Evolutionary conservation across 2,888 invertebrate genomes (phyloP).

Genomic region (Apotomis capreana): DNA sequence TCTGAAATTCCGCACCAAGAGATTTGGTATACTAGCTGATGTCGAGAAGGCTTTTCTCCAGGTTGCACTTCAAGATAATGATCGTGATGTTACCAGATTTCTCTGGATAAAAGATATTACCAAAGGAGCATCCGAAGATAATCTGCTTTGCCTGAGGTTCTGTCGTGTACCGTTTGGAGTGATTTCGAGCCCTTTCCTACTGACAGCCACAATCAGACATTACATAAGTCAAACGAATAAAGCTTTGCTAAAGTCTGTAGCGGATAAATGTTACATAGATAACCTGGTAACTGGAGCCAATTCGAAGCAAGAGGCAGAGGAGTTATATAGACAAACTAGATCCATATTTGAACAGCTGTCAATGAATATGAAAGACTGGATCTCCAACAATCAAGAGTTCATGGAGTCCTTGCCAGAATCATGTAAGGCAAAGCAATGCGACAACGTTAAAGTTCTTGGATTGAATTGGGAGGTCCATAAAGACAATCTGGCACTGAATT

Average conservation of each 20-base stretch:
- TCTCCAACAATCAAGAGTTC: background rate
- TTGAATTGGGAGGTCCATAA: background rate
- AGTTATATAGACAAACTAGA: background rate
- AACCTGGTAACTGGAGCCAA: background rate
- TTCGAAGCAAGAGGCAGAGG: background rate
- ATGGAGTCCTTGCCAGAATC: background rate
- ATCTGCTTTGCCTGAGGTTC: background rate
- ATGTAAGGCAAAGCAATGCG: background rate
- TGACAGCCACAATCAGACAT: conserved; percentile 42
- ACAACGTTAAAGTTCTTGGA: background rate
- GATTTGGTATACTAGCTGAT: background rate
- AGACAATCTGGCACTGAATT: background rate
- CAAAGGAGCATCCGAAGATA: background rate
- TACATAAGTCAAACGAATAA: conserved; percentile 24
- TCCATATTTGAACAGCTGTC: background rate
- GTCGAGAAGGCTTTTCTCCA: conserved; percentile 6
- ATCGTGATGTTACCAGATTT: conserved; percentile 5
- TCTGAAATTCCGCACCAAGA: conserved; percentile 43
- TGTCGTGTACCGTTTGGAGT: conserved; percentile 42
- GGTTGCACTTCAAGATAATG: background rate
- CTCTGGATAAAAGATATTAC: background rate
- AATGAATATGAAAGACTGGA: conserved; percentile 10
- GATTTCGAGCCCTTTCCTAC: conserved; percentile 5
- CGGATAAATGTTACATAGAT: conserved; percentile 7
- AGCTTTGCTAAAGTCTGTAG: background rate